phyloP scores from a whole-genome alignment of 2,888 invertebrate genomes.

The Priocnemis perturbator region DNA sequence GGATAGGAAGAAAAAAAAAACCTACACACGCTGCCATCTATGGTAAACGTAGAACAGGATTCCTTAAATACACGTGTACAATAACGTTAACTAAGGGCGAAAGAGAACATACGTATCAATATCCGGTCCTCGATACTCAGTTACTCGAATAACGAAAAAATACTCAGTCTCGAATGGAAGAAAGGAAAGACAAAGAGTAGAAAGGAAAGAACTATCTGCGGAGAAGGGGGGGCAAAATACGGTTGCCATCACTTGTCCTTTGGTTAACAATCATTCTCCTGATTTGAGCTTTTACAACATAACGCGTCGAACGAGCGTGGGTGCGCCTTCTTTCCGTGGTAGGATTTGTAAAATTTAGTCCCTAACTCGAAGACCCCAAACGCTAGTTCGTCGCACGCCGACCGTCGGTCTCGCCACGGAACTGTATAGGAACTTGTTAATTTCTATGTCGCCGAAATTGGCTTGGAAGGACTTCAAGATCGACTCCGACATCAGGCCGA shows the following conservation, averaged over 20 bases:
- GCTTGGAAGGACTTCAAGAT: slow-evolving; percentile 75
- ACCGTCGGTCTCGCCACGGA: slow-evolving; percentile 94
- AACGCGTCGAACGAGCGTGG: background rate
- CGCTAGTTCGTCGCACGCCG: slow-evolving; percentile 89
- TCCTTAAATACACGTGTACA: too few relatives aligned
- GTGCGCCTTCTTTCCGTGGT: background rate
- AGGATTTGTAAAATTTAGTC: slow-evolving; percentile 77
- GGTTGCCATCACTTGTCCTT: slow-evolving; percentile 3
- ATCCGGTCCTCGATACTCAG: too few relatives aligned
- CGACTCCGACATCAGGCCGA: slow-evolving; percentile 84
- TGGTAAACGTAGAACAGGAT: too few relatives aligned
- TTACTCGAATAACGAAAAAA: too few relatives aligned
- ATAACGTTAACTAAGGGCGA: too few relatives aligned
- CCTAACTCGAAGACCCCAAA: slow-evolving; percentile 91
- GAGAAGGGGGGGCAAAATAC: background rate
- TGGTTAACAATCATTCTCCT: background rate
- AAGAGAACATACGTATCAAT: too few relatives aligned
- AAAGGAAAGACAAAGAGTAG: too few relatives aligned
- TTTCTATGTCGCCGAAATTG: slow-evolving; percentile 79
- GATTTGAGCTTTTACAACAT: background rate
- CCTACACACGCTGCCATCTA: too few relatives aligned
- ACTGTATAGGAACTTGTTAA: slow-evolving; percentile 88
- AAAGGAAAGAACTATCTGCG: too few relatives aligned
- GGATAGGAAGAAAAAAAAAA: too few relatives aligned
- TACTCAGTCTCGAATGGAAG: too few relatives aligned